Evolutionary conservation across 1,140 invertebrate species (phyloP), one percentile per base, ranked within the genome.

Genomic region (Papilio polytes): DNA sequence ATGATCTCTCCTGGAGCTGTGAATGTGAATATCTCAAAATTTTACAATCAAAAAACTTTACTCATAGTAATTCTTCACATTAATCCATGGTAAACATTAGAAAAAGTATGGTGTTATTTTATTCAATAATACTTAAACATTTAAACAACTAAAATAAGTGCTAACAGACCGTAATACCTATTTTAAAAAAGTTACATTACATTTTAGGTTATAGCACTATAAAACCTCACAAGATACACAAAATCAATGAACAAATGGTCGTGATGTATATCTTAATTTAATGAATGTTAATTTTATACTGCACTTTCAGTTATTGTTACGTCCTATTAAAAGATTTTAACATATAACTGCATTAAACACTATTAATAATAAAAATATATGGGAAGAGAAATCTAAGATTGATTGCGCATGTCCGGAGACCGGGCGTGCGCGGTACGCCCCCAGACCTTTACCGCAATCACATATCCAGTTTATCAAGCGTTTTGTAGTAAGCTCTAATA

Each of bases 381-480:
- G 44, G 46, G 44, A 48, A 41, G 51, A 9, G 31, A 76, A n/a
- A 74, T 31, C 63, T 15, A 4, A 63, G n/a, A n/a, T 48, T 15
- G 31, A 74, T 46, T 74, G 81, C 85, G 85, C 86, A 87, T 82
- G 86, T 2, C 63, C 51, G 41, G 15, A 31, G 18, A 59, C 3
- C 59, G 44, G 82, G 77, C 84, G 84, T 89, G 88, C 87, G 87
- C 85, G 59, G 44, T 73, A 26, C 44, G 74, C 20, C 41, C 74
- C 74, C 13, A n/a, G n/a, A 13, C 8, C n/a, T 74, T 63, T 26
- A 63, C 63, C 26, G 63, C 63, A 70, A 31, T 70, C 63, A 70
- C 13, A 13, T 70, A 70, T 26, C 63, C 22, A 70, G 12, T 70
- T 36, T 7, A 70, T 36, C 26, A 56, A 10, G n/a, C n/a, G n/a